These are phyloP conservation scores for Jordanella pulchra DNA, from an alignment of 2,797 vertebrate species.

Conservation along the genomic window DNA sequence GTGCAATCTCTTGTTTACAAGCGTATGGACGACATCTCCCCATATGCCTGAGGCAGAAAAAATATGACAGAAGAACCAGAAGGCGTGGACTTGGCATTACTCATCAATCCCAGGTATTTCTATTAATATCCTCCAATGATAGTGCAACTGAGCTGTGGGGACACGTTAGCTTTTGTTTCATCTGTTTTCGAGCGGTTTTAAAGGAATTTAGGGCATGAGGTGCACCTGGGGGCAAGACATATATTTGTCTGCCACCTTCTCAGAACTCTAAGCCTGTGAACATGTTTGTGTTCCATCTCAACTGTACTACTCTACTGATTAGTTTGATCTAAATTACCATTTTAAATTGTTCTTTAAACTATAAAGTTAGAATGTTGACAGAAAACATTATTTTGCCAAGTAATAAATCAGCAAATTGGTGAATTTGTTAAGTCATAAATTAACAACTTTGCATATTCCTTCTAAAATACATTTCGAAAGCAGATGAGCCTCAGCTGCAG, in stretches of 20 bases:
- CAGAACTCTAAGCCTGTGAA: slow-evolving; percentile 25
- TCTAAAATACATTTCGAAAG: too few species aligned
- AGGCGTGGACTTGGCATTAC: slow-evolving; percentile 60
- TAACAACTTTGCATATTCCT: background rate
- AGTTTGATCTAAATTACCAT: slow-evolving; percentile 16
- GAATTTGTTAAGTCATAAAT: background rate
- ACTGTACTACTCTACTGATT: slow-evolving; percentile 5
- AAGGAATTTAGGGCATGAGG: slow-evolving; percentile 54
- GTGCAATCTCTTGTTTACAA: slow-evolving; percentile 54
- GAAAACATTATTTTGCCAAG: background rate
- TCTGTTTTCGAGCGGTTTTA: slow-evolving; percentile 60
- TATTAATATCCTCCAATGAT: slow-evolving; percentile 77
- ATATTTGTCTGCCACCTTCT: slow-evolving; percentile 48
- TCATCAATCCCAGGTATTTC: slow-evolving; percentile 79
- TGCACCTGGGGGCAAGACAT: slow-evolving; percentile 57
- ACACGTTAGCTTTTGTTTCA: slow-evolving; percentile 76
- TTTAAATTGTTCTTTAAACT: background rate
- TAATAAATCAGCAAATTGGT: background rate
- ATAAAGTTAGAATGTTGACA: background rate
- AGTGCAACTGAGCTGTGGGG: slow-evolving; percentile 54
- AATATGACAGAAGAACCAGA: slow-evolving; percentile 57
- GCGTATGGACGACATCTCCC: slow-evolving; percentile 48
- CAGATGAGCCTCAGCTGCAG: background rate
- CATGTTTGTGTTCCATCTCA: slow-evolving; percentile 40
- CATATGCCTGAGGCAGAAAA: slow-evolving; percentile 49